Percentiles rank a stretch among this genome's conserved stretches.
Evolutionary conservation across 53 echinoderm and acorn worm species (phyloP).

Genomic region (Echinometra lucunter): DNA sequence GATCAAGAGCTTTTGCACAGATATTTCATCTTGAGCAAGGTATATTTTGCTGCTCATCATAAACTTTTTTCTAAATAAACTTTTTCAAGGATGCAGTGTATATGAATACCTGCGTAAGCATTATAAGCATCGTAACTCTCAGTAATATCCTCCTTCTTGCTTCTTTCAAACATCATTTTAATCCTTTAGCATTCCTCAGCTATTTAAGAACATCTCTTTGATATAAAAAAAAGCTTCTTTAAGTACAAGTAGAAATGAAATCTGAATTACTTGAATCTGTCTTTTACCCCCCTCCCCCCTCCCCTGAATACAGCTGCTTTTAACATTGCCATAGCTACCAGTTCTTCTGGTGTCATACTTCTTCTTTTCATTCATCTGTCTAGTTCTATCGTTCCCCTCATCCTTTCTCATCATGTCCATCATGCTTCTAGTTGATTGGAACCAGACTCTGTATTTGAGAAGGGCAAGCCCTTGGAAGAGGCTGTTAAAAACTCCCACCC

Average conservation of each 20-base stretch:
- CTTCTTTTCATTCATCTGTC: too few species aligned
- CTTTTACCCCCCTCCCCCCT: too few species aligned
- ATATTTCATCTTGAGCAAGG: background rate
- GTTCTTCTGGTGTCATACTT: too few species aligned
- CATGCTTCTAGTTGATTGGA: background rate
- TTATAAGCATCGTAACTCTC: too few species aligned
- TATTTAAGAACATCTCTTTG: background rate
- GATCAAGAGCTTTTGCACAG: background rate
- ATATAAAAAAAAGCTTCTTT: background rate
- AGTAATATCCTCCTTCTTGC: too few species aligned
- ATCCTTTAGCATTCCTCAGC: background rate
- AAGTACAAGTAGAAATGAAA: too few species aligned
- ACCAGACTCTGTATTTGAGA: background rate
- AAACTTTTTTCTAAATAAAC: conserved; percentile 24
- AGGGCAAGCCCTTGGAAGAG: conserved; percentile 20
- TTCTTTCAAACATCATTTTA: too few species aligned
- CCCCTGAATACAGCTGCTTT: too few species aligned
- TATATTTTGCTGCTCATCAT: conserved; percentile 3
- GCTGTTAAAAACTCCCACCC: background rate
- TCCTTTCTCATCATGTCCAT: too few species aligned
- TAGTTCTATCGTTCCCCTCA: too few species aligned
- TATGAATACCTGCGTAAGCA: background rate
- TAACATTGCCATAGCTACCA: too few species aligned
- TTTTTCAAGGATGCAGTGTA: conserved; percentile 7
- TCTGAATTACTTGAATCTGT: too few species aligned